Conservation (phyloP, 2,888 invertebrate species). For the Dexiosoma caninum region DNA sequence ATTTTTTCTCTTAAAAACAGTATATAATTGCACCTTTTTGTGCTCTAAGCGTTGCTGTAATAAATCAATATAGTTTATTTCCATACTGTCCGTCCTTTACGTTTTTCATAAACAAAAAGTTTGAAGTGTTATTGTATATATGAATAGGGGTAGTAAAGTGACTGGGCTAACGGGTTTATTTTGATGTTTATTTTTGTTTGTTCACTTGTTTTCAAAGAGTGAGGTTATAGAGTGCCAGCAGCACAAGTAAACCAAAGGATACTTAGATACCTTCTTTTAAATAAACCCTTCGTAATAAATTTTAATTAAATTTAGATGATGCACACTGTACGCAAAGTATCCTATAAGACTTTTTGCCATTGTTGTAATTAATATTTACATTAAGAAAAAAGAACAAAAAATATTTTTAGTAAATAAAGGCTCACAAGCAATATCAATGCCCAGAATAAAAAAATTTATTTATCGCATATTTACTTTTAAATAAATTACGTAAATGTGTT, state of each 20-base stretch:
- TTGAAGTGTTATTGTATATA: neutral
- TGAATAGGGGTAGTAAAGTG: constrained; percentile 6
- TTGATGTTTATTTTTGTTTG: constrained; percentile 14
- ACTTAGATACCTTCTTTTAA: neutral
- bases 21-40: neutral
- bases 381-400: neutral
- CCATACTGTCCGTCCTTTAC: neutral
- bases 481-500: neutral
- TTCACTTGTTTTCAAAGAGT: neutral
- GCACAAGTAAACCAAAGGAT: neutral
- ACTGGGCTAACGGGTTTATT: constrained; percentile 46
- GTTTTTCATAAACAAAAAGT: neutral
- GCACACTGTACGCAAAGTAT: constrained; percentile 39
- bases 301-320: constrained; percentile 59
- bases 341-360: constrained; percentile 46
- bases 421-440: neutral
- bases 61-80: neutral
- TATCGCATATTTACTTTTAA: neutral
- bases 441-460: neutral
- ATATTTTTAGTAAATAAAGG: neutral
- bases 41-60: neutral
- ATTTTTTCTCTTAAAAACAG: neutral
- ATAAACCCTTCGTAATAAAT: constrained; percentile 48
- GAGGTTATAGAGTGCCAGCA: neutral
- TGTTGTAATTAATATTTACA: constrained; percentile 48